Evolutionary conservation across 1,140 invertebrate genomes (phyloP), one percentile per base, ranked within the genome.

Genomic region (Musca domestica): DNA sequence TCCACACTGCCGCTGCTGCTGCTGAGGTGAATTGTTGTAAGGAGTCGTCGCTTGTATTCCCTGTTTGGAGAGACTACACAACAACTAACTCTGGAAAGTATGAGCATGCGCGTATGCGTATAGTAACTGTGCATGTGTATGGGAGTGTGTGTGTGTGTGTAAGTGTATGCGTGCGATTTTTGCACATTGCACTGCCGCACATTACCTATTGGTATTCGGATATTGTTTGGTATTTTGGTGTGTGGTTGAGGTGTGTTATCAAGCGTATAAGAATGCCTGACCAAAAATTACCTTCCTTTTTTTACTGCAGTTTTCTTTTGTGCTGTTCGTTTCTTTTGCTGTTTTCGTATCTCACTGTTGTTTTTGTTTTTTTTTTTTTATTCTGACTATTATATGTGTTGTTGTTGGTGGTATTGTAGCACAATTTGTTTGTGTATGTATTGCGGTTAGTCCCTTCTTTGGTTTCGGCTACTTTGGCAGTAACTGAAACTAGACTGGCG

Each of bases 241-340:
- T 68, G 61, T 68, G 67, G 58, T 65, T 65, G 67, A 68, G 67
- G 68, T 69, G 68, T 66, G 63, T 66, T 69, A 69, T 69, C 68
- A 61, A 69, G 68, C 68, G 68, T 69, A 69, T 69, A 69, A 66
- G 68, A 69, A 69, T 69, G 68, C 68, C 52, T 69, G 68, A 64
- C 68, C 68, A 69, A 69, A 66, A 66, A 69, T 69, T 69, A 69
- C 64, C 49, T 58, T 69, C 54, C 48, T 46, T 66, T 66, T 30
- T 68, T 58, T 61, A n/a, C 64, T 48, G 3, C 52, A 27, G 63
- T 67, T 61, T 47, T 48, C 19, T 22, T 51, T 22, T 19, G 6
- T 51, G 5, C 23, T 27, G 14, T 27, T 30, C 25, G 12, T 58
- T 27, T n/a, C 7, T 54, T 25, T 14, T 25, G 22, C 52, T 54